Percentiles rank a stretch among this genome's conserved stretches.
phyloP scores from a whole-genome alignment of 2,888 invertebrate genomes.

The Lagria hirta region DNA sequence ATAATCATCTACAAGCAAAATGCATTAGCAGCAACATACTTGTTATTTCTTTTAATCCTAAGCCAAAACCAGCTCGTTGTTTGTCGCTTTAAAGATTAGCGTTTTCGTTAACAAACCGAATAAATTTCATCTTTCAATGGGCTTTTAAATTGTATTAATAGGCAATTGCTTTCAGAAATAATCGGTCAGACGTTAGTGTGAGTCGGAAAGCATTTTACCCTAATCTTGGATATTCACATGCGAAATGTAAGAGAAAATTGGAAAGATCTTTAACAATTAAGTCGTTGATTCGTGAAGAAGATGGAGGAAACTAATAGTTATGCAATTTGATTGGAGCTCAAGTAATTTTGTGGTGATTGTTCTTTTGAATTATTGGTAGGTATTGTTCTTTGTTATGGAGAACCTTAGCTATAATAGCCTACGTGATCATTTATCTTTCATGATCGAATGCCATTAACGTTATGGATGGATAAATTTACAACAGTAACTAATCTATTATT shows the following conservation, averaged over 20 bases:
- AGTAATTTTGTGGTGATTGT: too few relatives aligned
- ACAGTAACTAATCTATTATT: too few relatives aligned
- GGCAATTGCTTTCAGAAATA: constrained; percentile 53
- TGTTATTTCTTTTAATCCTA: constrained; percentile 36
- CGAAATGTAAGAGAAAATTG: constrained; percentile 13
- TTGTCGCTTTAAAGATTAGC: constrained; percentile 2
- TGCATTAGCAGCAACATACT: constrained; percentile 49
- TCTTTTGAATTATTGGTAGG: too few relatives aligned
- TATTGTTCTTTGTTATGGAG: constrained; percentile 21
- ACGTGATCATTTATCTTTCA: constrained; percentile 27
- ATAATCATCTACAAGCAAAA: constrained; percentile 53
- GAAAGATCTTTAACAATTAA: constrained; percentile 12
- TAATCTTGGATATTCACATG: constrained; percentile 21
- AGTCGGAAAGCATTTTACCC: constrained; percentile 49
- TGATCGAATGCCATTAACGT: too few relatives aligned
- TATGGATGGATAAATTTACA: too few relatives aligned
- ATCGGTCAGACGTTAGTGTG: constrained; percentile 48
- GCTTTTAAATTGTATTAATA: constrained; percentile 53
- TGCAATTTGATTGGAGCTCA: background rate
- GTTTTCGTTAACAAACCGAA: constrained; percentile 8
- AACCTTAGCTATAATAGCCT: constrained; percentile 20
- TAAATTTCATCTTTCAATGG: constrained; percentile 33
- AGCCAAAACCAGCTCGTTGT: constrained; percentile 1
- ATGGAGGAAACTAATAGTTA: constrained; percentile 1
- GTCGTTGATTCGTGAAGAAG: constrained; percentile 2